Evolutionary conservation across 2,797 vertebrate genomes (phyloP), one percentile per base, ranked within the genome.

Genomic region (Gymnoscopelus braueri): DNA sequence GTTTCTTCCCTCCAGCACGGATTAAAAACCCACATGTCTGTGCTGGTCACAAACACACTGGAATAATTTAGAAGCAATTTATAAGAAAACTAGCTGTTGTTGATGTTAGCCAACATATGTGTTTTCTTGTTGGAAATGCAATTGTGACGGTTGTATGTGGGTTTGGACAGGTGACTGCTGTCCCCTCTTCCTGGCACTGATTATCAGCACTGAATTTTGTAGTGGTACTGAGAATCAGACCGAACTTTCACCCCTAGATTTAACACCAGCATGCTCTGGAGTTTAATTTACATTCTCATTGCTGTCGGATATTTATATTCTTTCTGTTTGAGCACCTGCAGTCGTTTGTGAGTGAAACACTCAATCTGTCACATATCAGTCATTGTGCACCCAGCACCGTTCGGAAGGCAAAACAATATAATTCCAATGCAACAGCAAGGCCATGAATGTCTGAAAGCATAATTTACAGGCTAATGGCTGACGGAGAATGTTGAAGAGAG

Each of bases 271-370:
- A 57, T 65, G 64, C 32, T 29, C 50, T 13, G 15, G 4, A 78
- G 68, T 81, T 86, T 64, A 69, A 84, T 81, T 85, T 69, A 65
- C 81, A 81, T 75, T 76, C 77, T 51, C 15, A 23, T 4, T 56
- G 53, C 60, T 62, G 55, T 61, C 54, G n/a, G 14, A n/a, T 44
- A 48, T 51, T 63, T 64, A 77, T 68, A 57, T 29, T 10, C 53
- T 71, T 77, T 83, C 82, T 81, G 80, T 84, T 84, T 50, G 3
- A 85, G 82, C 87, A 89, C 87, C 88, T 89, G 85, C 67, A 70
- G 82, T 81, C 75, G 81, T 81, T 35, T 50, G 69, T 83, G 73
- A 82, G 74, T 11, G 67, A 52, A 73, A 68, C 67, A 50, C 76
- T 84, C 68, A 65, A 73, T 78, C 77, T 81, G 74, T 73, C 81